Evolutionary conservation across 2,797 vertebrate species (phyloP).

Genomic region (Chaetophractus vellerosus): DNA sequence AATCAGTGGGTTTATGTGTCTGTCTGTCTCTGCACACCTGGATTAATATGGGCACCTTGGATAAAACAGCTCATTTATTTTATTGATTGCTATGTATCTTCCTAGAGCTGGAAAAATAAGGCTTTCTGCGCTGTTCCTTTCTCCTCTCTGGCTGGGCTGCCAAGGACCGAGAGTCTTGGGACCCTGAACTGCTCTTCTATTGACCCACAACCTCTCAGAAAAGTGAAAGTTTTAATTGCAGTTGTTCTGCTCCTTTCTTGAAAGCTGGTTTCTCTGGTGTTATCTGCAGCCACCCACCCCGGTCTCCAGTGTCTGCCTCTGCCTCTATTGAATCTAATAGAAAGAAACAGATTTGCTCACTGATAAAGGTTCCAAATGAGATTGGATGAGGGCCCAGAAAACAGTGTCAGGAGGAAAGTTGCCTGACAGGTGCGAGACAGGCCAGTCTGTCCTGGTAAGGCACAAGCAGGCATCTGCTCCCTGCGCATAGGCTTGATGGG

Average conservation of each 20-base stretch:
- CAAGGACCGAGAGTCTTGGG: neutral
- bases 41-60: neutral
- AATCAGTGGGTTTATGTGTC: neutral
- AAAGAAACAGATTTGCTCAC: conserved; percentile 22
- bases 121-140: neutral
- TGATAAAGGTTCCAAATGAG: conserved; percentile 19
- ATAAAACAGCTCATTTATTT: conserved; percentile 21
- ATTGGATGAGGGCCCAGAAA: neutral
- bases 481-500: accelerated
- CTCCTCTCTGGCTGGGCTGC: neutral
- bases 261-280: neutral
- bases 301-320: neutral
- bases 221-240: neutral
- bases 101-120: neutral
- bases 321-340: neutral
- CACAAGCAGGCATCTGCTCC: accelerated
- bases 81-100: neutral
- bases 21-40: neutral
- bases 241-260: neutral
- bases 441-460: neutral
- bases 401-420: neutral
- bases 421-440: neutral
- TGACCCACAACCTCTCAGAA: neutral
- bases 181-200: neutral
- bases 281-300: neutral